These are phyloP conservation scores for Poecilia gillii DNA, from an alignment of 2,797 vertebrate genomes.

Conservation along the genomic window DNA sequence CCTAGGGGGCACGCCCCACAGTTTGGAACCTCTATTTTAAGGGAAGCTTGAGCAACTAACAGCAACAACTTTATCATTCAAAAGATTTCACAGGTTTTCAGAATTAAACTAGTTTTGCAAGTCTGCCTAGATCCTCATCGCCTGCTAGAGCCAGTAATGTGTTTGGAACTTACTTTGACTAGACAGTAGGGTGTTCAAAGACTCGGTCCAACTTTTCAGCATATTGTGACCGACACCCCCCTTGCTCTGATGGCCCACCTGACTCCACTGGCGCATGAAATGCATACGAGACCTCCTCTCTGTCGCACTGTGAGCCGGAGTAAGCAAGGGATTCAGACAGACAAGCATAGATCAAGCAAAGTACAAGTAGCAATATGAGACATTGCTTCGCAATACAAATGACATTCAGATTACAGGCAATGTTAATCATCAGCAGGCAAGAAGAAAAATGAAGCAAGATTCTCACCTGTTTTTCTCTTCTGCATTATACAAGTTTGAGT, in stretches of 20 bases:
- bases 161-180: conserved; percentile 79
- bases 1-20: too few relatives aligned
- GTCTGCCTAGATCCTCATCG: background rate
- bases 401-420: background rate
- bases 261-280: conserved; percentile 83
- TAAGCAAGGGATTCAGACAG: conserved; percentile 8
- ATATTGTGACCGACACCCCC: conserved; percentile 71
- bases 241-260: conserved; percentile 74
- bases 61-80: background rate
- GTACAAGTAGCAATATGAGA: background rate
- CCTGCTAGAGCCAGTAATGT: background rate
- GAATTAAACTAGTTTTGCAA: background rate
- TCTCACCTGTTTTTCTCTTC: conserved; percentile 78
- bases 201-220: conserved; percentile 79
- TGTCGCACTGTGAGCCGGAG: conserved; percentile 40
- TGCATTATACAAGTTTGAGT: conserved; percentile 66
- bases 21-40: too few relatives aligned
- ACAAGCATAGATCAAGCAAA: background rate
- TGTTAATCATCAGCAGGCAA: background rate
- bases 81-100: background rate
- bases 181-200: conserved; percentile 74
- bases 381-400: background rate
- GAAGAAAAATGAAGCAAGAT: background rate
- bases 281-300: conserved; percentile 76
- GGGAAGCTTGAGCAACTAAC: too few relatives aligned